Base-by-base conservation (phyloP, 2,888 invertebrate species). In the Timema podura region DNA sequence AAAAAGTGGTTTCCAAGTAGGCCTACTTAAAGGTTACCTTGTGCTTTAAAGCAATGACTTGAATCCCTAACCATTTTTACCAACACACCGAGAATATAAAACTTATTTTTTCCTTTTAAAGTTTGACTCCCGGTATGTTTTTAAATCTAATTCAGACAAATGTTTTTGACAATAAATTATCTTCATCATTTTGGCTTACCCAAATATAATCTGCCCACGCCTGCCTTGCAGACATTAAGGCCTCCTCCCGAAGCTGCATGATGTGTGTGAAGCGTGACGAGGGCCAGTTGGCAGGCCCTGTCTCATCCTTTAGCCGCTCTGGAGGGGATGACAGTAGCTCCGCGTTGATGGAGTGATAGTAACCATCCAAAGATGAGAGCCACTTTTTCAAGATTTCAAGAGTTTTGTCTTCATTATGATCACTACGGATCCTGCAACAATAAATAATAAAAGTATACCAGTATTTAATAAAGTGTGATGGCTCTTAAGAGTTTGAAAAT, bases 121-220 rank as follows among this genome's bases (percentile, higher is more conserved):
- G 30, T 30, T 30, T 30, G 30, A 30, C 3, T 30, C 30, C 30
- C 30, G 30, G 30, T 30, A 30, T 1, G 30, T 30, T 30, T 3
- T 30, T 30, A 30, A 30, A 30, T 30, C 30, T 30, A 30, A 30
- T 30, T 30, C 30, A 30, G 30, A 30, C 30, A 30, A 30, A 30
- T 30, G 30, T 30, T 30, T 30, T 30, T 1, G 30, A 30, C 30
- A 30, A 30, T 30, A 30, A 1, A 30, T 30, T 30, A 30, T 30
- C 30, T 30, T 30, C 30, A 3, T 30, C 30, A 3, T 30, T 15
- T 57, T 15, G 71, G 84, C 88, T 87, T 84, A 95, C 95, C 84
- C 94, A 90, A 73, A 95, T 80, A 81, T 87, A 98, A 82, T 97
- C 96, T 7, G 95, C 93, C 95, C 96, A 96, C 69, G 87, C 85